Evolutionary conservation across 1,140 invertebrate genomes (phyloP).

Genomic region (Atta colombica): DNA sequence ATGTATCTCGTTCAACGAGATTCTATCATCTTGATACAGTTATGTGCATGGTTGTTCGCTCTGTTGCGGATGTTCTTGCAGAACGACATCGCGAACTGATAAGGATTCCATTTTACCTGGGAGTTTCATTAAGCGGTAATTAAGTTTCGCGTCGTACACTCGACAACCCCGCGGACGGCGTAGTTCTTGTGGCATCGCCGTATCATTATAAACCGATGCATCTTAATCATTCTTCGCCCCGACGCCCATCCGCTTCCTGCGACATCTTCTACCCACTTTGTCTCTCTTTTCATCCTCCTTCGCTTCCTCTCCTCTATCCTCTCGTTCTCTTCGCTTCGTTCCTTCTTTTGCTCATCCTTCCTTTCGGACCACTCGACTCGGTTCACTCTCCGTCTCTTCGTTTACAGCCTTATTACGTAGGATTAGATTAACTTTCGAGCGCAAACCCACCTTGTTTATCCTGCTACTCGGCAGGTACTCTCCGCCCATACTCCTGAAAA

Average conservation of each 20-base stretch:
- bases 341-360: neutral
- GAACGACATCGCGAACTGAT: slow-evolving; percentile 71
- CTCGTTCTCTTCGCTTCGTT: neutral
- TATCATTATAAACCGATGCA: slow-evolving; percentile 84
- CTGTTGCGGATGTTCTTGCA: slow-evolving; percentile 8
- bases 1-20: neutral
- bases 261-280: slow-evolving; percentile 7
- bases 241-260: slow-evolving; percentile 36
- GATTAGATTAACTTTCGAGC: slow-evolving; percentile 81
- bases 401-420: slow-evolving; percentile 79
- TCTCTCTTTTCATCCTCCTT: slow-evolving; percentile 24
- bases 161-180: slow-evolving; percentile 66
- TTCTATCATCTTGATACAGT: slow-evolving; percentile 8
- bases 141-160: slow-evolving; percentile 79
- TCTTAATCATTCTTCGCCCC: slow-evolving; percentile 79
- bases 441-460: slow-evolving; percentile 78
- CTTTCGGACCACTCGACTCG: slow-evolving; percentile 45
- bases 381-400: slow-evolving; percentile 51
- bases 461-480: slow-evolving; percentile 71
- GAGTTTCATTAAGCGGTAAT: slow-evolving; percentile 85
- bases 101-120: slow-evolving; percentile 83
- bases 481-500: slow-evolving; percentile 66
- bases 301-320: slow-evolving; percentile 14
- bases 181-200: slow-evolving; percentile 68
- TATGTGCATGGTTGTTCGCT: slow-evolving; percentile 1